phyloP scores from a whole-genome alignment of 2,113 vertebrate species.

The Thalassarche chlororhynchos region DNA sequence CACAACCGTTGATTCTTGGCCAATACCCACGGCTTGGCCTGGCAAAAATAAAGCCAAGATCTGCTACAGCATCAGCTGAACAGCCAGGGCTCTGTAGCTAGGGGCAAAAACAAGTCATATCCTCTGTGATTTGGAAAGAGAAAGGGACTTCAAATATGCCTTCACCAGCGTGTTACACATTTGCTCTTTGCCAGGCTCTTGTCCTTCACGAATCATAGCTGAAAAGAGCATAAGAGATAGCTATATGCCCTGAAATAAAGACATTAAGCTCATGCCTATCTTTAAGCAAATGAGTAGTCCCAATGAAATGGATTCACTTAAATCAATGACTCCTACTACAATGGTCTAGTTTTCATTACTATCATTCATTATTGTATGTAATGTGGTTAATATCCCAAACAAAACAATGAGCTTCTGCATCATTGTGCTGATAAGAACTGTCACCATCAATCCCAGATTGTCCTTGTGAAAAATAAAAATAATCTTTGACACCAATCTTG shows the following conservation, averaged over 20 bases:
- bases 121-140: neutral
- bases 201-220: neutral
- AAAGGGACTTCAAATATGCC: neutral
- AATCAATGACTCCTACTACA: neutral
- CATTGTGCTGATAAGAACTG: neutral
- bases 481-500: neutral
- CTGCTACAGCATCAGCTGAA: neutral
- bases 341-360: neutral
- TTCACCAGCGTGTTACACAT: fast-evolving
- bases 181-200: neutral
- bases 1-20: neutral
- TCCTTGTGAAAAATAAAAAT: neutral
- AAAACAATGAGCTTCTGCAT: neutral
- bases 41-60: neutral
- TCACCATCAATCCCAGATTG: neutral
- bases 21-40: neutral
- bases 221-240: neutral
- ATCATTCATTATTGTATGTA: neutral
- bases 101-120: neutral
- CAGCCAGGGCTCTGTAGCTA: neutral
- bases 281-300: neutral
- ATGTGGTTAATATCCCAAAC: neutral
- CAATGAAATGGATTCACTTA: neutral
- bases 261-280: neutral
- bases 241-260: neutral